These are phyloP conservation scores for Masnerella sp. DNA, from an alignment of 2,888 invertebrate species.

Conservation along the genomic window DNA sequence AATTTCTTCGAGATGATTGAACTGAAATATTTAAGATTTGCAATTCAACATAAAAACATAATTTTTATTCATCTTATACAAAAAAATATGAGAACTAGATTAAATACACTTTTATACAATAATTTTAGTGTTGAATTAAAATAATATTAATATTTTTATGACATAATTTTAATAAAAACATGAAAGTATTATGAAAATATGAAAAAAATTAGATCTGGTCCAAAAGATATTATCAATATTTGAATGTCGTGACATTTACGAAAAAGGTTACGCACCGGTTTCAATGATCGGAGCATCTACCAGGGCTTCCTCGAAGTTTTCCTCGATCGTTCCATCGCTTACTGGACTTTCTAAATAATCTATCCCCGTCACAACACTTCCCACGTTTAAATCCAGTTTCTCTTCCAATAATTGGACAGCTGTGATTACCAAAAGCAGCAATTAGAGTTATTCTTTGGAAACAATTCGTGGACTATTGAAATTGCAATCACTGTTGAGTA, in stretches of 20 bases:
- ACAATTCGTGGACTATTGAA: background rate
- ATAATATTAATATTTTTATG: no score
- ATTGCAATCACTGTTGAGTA: constrained; percentile 19
- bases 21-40: no score
- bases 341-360: constrained; percentile 84
- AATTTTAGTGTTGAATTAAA: no score
- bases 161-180: background rate
- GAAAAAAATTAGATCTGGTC: constrained; percentile 1
- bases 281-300: constrained; percentile 82
- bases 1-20: background rate
- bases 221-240: no score
- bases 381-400: constrained; percentile 74
- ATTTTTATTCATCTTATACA: no score
- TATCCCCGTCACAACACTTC: constrained; percentile 71
- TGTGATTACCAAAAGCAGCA: constrained; percentile 60
- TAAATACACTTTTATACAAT: no score
- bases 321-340: constrained; percentile 92
- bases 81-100: no score
- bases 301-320: constrained; percentile 93
- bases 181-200: background rate
- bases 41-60: no score
- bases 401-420: constrained; percentile 74
- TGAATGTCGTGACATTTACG: constrained; percentile 68
- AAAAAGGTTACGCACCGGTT: constrained; percentile 73
- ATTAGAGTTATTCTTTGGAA: constrained; percentile 40